Evolutionary conservation across 2,113 vertebrate genomes (phyloP).

Genomic region (Oryzias woworae): DNA sequence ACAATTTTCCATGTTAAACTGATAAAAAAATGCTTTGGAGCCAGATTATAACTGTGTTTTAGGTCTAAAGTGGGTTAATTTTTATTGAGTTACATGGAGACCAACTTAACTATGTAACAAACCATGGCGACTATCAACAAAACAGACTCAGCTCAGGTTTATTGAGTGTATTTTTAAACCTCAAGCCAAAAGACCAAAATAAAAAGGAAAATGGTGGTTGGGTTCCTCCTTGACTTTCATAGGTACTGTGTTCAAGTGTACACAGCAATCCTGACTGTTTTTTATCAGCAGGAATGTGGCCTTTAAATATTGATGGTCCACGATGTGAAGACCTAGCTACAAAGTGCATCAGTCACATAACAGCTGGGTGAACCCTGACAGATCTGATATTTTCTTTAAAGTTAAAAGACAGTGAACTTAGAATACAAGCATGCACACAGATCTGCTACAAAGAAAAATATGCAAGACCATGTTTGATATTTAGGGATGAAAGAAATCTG

Average conservation of each 20-base stretch:
- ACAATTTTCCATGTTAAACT: too few relatives aligned
- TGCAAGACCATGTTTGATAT: conserved; percentile 17
- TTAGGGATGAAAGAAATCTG: conserved; percentile 31
- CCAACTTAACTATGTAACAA: too few relatives aligned
- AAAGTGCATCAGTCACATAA: conserved; percentile 51
- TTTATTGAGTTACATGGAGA: too few relatives aligned
- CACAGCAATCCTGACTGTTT: conserved; percentile 66
- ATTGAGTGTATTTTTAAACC: too few relatives aligned
- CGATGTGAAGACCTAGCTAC: conserved; percentile 27
- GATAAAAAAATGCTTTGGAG: too few relatives aligned
- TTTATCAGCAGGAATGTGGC: conserved; percentile 55
- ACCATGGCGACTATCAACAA: too few relatives aligned
- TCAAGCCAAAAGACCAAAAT: too few relatives aligned
- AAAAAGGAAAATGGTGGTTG: too few relatives aligned
- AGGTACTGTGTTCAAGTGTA: conserved; percentile 46
- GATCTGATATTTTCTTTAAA: conserved; percentile 51
- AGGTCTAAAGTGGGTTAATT: too few relatives aligned
- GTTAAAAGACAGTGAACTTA: conserved; percentile 15
- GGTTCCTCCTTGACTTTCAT: conserved; percentile 1
- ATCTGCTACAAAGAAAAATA: not conserved
- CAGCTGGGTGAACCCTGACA: conserved; percentile 45
- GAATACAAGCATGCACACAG: not conserved
- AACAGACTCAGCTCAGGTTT: too few relatives aligned
- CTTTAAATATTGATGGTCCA: conserved; percentile 29
- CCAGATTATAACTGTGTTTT: too few relatives aligned